Evolutionary conservation across 1,140 invertebrate species (phyloP).

Genomic region (Zophobas atratus): DNA sequence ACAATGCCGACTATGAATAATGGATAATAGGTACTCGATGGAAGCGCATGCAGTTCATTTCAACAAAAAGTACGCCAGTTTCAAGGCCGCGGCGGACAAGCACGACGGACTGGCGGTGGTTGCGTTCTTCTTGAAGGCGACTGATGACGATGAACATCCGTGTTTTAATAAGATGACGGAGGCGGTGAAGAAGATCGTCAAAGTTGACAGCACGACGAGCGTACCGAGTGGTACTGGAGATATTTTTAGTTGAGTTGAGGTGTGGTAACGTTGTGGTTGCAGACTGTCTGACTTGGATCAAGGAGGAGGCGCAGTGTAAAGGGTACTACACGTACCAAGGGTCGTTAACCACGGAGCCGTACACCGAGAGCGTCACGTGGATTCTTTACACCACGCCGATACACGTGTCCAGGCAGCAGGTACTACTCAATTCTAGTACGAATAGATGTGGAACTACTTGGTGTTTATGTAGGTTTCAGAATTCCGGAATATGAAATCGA

Average conservation of each 20-base stretch:
- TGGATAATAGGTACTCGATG: constrained; percentile 75
- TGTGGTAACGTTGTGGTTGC: constrained; percentile 39
- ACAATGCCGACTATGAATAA: constrained; percentile 11
- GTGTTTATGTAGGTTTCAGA: constrained; percentile 59
- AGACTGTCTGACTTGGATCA: constrained; percentile 70
- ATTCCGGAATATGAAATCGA: constrained; percentile 65
- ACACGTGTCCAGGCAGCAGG: constrained; percentile 79
- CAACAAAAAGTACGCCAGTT: constrained; percentile 80
- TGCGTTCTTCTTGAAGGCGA: constrained; percentile 77
- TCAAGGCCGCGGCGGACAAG: constrained; percentile 78
- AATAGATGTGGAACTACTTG: not conserved
- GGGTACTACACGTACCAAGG: constrained; percentile 78
- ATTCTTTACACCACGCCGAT: constrained; percentile 82
- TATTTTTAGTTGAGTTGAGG: not conserved
- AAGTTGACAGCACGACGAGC: constrained; percentile 58
- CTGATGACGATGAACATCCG: constrained; percentile 67
- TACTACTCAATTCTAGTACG: constrained; percentile 61
- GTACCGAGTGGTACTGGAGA: constrained; percentile 63
- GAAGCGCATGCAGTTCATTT: constrained; percentile 87
- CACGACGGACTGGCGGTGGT: constrained; percentile 84
- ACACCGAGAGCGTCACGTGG: constrained; percentile 81
- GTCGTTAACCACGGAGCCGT: constrained; percentile 81
- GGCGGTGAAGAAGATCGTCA: constrained; percentile 65
- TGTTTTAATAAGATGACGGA: constrained; percentile 65
- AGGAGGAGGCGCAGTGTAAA: constrained; percentile 65